phyloP scores from a whole-genome alignment of 1,140 invertebrate species.

The Drosophila burlai region DNA sequence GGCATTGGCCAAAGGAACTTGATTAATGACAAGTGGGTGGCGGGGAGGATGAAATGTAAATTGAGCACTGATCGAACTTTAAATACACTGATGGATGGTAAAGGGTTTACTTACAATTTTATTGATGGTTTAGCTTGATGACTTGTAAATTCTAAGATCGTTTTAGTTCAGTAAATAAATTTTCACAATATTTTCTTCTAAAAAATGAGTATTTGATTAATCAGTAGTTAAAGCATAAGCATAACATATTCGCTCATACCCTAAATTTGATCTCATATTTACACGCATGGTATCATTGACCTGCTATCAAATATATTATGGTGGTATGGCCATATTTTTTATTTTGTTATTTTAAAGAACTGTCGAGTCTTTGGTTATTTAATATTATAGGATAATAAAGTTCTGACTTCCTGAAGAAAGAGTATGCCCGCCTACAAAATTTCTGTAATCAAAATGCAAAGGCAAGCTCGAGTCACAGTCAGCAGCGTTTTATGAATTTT shows the following conservation, averaged over 20 bases:
- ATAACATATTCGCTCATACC: background rate
- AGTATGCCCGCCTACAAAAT: constrained; percentile 21
- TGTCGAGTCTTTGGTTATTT: background rate
- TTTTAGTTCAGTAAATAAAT: background rate
- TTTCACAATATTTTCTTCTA: background rate
- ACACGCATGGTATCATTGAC: background rate
- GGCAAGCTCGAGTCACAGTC: constrained; percentile 11
- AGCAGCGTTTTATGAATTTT: constrained; percentile 33
- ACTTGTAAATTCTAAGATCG: background rate
- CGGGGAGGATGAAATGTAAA: background rate
- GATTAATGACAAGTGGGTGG: constrained; percentile 28
- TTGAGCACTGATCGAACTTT: background rate
- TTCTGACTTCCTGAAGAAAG: background rate
- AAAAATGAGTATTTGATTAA: background rate
- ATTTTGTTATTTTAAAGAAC: background rate
- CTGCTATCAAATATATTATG: no score
- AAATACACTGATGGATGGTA: constrained; percentile 43
- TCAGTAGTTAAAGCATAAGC: background rate
- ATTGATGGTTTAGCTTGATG: background rate
- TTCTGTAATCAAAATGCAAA: constrained; percentile 66
- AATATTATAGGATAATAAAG: background rate
- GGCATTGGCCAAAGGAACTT: constrained; percentile 11
- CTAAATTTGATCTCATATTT: background rate
- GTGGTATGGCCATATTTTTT: background rate
- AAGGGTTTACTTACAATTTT: constrained; percentile 26